Evolutionary conservation across 2,113 vertebrate genomes (phyloP).

Genomic region (Nibea albiflora): DNA sequence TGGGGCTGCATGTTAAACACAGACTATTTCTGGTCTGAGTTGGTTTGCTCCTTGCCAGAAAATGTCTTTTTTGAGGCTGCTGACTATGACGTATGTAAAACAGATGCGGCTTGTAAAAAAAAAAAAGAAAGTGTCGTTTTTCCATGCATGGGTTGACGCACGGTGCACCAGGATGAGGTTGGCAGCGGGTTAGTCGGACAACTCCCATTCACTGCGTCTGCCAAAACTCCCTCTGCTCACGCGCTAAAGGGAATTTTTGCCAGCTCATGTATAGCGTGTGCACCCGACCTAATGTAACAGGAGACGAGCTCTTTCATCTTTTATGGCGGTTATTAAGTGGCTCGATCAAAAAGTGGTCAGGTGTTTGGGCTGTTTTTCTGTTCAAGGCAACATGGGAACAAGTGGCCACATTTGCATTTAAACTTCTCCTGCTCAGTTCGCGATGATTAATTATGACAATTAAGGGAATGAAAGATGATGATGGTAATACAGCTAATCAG

Average conservation of each 20-base stretch:
- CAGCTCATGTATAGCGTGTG: slow-evolving; percentile 8
- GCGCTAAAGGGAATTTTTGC: slow-evolving; percentile 5
- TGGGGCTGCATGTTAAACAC: slow-evolving; percentile 56
- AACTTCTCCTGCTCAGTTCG: background rate
- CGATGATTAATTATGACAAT: slow-evolving; percentile 26
- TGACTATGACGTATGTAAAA: slow-evolving; percentile 67
- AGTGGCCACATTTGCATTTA: slow-evolving; percentile 1
- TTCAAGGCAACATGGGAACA: background rate
- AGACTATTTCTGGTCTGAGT: slow-evolving; percentile 72
- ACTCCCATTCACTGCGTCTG: slow-evolving; percentile 56
- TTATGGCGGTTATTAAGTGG: slow-evolving; percentile 26
- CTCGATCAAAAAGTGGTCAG: slow-evolving; percentile 9
- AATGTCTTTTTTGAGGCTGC: slow-evolving; percentile 53
- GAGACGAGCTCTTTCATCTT: slow-evolving; percentile 28
- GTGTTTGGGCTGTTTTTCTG: background rate
- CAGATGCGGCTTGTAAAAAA: slow-evolving; percentile 74
- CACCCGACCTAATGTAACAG: slow-evolving; percentile 8
- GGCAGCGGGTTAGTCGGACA: slow-evolving; percentile 59
- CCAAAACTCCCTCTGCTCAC: slow-evolving; percentile 44
- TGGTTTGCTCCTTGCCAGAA: slow-evolving; percentile 62
- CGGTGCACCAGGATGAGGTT: slow-evolving; percentile 46
- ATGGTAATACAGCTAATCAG: slow-evolving; percentile 16
- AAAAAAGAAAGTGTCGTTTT: slow-evolving; percentile 71
- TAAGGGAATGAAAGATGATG: slow-evolving; percentile 16
- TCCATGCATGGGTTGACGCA: slow-evolving; percentile 64